phyloP scores from a whole-genome alignment of 2,888 invertebrate genomes.

The Hypercompe scribonia region DNA sequence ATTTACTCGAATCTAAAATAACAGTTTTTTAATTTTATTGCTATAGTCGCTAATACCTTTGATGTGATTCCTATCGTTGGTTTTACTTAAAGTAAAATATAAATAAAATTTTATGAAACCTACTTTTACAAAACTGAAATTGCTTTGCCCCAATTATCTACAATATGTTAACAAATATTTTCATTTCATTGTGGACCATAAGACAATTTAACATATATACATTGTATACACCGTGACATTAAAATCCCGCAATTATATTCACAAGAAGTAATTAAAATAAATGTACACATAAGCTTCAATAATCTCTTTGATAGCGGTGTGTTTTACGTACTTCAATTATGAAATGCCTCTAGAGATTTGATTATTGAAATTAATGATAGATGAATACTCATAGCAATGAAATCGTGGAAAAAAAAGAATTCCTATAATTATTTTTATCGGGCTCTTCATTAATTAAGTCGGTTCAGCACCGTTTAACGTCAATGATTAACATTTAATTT shows the following conservation, averaged over 20 bases:
- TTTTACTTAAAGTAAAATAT: not conserved
- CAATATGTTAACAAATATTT: not conserved
- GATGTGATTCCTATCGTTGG: not conserved
- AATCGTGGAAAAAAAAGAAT: slow-evolving; percentile 50
- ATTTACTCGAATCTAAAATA: not conserved
- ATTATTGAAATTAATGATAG: slow-evolving; percentile 55
- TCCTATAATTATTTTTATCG: slow-evolving; percentile 53
- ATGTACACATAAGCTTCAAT: slow-evolving; percentile 43
- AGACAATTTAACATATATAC: not conserved
- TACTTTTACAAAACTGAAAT: not conserved
- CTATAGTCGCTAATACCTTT: not conserved
- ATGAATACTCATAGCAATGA: slow-evolving; percentile 46
- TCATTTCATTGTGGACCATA: not conserved
- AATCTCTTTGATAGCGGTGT: slow-evolving; percentile 49
- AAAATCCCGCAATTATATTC: slow-evolving; percentile 21
- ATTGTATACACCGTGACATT: slow-evolving; percentile 13
- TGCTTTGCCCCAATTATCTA: not conserved
- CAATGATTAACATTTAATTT: slow-evolving; percentile 49
- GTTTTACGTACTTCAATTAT: slow-evolving; percentile 45
- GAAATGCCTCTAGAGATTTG: slow-evolving; percentile 49
- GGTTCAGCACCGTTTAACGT: slow-evolving; percentile 43
- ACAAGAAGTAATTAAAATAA: slow-evolving; percentile 38
- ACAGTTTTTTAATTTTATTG: not conserved
- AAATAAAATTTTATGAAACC: not conserved
- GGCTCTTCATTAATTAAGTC: slow-evolving; percentile 50